phyloP scores from a whole-genome alignment of 2,888 invertebrate genomes.

The Cecidostiba fungosa region DNA sequence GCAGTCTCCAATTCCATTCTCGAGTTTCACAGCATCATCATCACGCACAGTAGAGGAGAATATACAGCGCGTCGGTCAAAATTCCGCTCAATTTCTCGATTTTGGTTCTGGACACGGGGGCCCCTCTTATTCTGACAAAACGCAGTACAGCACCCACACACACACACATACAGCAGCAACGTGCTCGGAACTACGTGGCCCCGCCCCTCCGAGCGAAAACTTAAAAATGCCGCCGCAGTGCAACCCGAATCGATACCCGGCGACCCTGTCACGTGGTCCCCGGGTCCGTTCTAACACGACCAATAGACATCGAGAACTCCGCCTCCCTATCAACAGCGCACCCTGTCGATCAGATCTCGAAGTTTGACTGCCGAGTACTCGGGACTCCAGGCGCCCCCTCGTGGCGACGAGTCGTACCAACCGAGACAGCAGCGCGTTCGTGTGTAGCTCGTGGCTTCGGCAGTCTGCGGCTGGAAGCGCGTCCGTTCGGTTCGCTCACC shows the following conservation, averaged over 20 bases:
- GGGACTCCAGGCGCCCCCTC: not conserved
- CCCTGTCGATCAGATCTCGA: not conserved
- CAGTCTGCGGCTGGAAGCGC: constrained; percentile 76
- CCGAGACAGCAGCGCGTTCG: not conserved
- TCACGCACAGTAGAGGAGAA: not conserved
- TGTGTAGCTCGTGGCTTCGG: constrained; percentile 60
- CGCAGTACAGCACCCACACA: not conserved
- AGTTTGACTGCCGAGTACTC: not conserved
- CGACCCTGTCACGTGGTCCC: constrained; percentile 82
- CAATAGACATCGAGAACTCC: constrained; percentile 65
- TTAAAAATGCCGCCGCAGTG: constrained; percentile 92
- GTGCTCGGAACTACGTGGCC: constrained; percentile 67
- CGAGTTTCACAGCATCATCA: too few relatives aligned
- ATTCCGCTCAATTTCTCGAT: constrained; percentile 23
- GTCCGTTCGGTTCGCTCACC: constrained; percentile 70
- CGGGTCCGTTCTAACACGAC: constrained; percentile 66
- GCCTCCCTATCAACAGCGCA: constrained; percentile 60
- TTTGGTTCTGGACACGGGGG: constrained; percentile 14
- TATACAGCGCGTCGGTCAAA: not conserved
- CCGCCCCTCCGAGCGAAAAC: constrained; percentile 81
- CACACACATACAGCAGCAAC: constrained; percentile 28
- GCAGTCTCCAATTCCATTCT: not conserved
- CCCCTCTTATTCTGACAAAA: not conserved
- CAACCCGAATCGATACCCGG: constrained; percentile 89
- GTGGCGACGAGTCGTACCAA: not conserved